phyloP scores from a whole-genome alignment of 2,113 vertebrate species.

The Rhizomys pruinosus region DNA sequence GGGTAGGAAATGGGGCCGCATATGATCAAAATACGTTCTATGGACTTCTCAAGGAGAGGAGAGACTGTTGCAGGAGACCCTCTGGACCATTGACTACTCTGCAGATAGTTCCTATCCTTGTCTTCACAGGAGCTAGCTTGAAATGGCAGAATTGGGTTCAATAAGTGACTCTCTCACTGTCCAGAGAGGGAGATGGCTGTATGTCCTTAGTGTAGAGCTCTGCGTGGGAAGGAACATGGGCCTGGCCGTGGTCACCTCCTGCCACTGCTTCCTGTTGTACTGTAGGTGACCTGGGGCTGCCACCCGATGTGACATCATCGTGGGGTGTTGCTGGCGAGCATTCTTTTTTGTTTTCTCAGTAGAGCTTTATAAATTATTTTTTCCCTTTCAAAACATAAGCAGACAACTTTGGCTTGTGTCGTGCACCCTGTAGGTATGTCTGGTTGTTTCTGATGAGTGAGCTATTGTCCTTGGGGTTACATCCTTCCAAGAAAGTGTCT shows the following conservation, averaged over 20 bases:
- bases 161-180: neutral
- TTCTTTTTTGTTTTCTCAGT: constrained; percentile 75
- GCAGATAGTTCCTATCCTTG: neutral
- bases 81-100: neutral
- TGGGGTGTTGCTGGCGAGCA: constrained; percentile 45
- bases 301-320: constrained; percentile 74
- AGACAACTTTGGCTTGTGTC: constrained; percentile 70
- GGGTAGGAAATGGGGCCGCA: neutral
- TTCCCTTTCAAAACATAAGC: constrained; percentile 62
- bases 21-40: neutral
- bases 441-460: constrained; percentile 82
- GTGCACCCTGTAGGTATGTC: constrained; percentile 80
- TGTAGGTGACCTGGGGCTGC: constrained; percentile 75
- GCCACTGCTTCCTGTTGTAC: constrained; percentile 68
- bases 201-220: neutral
- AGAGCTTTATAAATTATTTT: constrained; percentile 59
- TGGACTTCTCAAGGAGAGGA: neutral
- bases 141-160: neutral
- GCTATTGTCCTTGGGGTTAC: constrained; percentile 81
- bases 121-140: neutral
- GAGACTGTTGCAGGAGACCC: neutral
- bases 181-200: neutral
- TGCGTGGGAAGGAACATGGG: neutral
- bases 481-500: constrained; percentile 83
- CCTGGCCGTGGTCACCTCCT: neutral